These are phyloP conservation scores for Hypomecis punctinalis DNA, from an alignment of 2,888 invertebrate species.

Conservation along the genomic window DNA sequence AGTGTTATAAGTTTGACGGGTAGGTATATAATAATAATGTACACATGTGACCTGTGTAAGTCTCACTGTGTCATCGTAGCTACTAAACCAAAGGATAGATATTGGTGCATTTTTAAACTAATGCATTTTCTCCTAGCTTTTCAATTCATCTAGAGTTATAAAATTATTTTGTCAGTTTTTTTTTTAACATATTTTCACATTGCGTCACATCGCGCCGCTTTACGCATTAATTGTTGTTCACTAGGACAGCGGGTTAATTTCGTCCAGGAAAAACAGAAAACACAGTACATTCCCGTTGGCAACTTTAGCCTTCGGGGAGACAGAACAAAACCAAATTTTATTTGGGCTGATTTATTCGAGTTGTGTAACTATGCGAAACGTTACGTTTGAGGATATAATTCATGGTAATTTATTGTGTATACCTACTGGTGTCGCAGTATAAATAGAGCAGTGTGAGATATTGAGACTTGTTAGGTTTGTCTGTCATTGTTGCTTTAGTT, in stretches of 20 bases:
- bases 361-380: conserved; percentile 28
- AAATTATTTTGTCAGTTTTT: too few species aligned
- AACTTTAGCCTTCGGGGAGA: conserved; percentile 22
- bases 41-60: too few species aligned
- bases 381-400: conserved; percentile 32
- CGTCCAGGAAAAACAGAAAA: conserved; percentile 28
- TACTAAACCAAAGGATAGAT: too few species aligned
- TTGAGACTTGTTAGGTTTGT: not conserved
- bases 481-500: not conserved
- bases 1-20: too few species aligned
- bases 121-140: too few species aligned
- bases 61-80: too few species aligned
- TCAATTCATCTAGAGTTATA: too few species aligned
- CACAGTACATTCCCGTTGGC: conserved; percentile 2
- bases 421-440: conserved; percentile 3
- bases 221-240: too few species aligned
- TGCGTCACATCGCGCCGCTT: too few species aligned
- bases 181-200: too few species aligned
- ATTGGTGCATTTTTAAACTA: too few species aligned
- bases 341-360: conserved; percentile 26
- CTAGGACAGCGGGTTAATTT: not conserved
- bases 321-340: conserved; percentile 24
- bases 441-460: conserved; percentile 11
- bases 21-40: too few species aligned
- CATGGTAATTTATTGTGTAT: conserved; percentile 34